Evolutionary conservation across 1,140 invertebrate genomes (phyloP).

Genomic region (Nasonia vitripennis): DNA sequence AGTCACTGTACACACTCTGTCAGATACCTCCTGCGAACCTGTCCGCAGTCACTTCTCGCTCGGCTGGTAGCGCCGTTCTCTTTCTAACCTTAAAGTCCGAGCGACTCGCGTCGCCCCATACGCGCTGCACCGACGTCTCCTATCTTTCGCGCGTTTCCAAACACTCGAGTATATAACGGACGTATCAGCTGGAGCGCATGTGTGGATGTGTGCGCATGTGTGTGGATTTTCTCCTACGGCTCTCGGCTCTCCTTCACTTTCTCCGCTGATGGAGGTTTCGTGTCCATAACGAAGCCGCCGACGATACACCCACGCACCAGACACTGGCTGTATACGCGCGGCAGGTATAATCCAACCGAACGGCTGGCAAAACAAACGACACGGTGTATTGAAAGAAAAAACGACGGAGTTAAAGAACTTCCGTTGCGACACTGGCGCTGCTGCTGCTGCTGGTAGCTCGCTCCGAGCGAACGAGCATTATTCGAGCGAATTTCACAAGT

Average conservation of each 20-base stretch:
- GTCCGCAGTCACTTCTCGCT: too few relatives aligned
- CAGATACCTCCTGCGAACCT: too few relatives aligned
- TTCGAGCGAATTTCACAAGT: slow-evolving; percentile 27
- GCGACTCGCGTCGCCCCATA: too few relatives aligned
- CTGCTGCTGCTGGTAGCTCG: neutral
- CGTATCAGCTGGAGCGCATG: neutral
- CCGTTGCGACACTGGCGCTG: slow-evolving; percentile 29
- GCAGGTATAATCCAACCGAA: neutral
- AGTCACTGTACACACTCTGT: too few relatives aligned
- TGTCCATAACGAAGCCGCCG: neutral
- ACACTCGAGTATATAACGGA: too few relatives aligned
- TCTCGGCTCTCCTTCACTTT: slow-evolving; percentile 34
- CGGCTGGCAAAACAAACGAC: neutral
- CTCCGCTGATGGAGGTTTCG: slow-evolving; percentile 18
- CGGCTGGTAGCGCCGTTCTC: too few relatives aligned
- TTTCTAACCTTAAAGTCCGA: neutral
- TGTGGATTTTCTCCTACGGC: neutral
- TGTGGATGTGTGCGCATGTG: too few relatives aligned
- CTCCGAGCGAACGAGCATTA: slow-evolving; percentile 15
- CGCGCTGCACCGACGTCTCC: too few relatives aligned
- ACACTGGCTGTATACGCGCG: neutral
- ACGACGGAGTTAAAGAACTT: slow-evolving; percentile 1
- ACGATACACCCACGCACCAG: neutral
- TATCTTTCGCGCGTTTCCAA: too few relatives aligned
- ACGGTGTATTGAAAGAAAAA: neutral